These are phyloP conservation scores for Darevskia mixta DNA, from an alignment of 2,797 vertebrate species.

Conservation along the genomic window DNA sequence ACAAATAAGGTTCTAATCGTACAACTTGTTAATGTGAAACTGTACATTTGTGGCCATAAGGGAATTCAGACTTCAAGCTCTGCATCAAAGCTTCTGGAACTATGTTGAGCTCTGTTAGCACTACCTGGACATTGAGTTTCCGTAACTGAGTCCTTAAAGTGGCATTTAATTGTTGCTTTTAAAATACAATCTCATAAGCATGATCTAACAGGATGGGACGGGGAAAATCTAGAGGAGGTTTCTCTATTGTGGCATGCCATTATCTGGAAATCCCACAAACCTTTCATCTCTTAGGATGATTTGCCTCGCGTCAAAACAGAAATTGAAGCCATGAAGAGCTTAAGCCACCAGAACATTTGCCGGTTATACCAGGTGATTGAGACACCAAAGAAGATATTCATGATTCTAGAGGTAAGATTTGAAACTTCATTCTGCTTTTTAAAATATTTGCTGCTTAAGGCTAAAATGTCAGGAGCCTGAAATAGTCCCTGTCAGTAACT, in stretches of 20 bases:
- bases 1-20: not conserved
- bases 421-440: not conserved
- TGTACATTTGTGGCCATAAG: not conserved
- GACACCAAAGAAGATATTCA: conserved; percentile 91
- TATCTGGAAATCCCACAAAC: not conserved
- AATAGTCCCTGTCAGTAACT: too few species aligned
- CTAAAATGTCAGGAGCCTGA: too few species aligned
- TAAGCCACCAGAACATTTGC: conserved; percentile 94
- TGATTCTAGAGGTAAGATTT: conserved; percentile 91
- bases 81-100: not conserved
- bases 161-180: not conserved
- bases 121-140: not conserved
- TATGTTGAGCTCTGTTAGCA: not conserved
- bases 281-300: conserved; percentile 84
- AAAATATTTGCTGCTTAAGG: not conserved
- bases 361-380: conserved; percentile 94
- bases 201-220: not conserved
- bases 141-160: not conserved
- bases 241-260: not conserved
- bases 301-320: conserved; percentile 92
- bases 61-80: not conserved
- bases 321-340: conserved; percentile 94
- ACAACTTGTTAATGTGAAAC: not conserved
- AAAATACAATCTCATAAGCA: not conserved
- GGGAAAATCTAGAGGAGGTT: not conserved